Percentiles rank a stretch among this genome's conserved stretches.
phyloP scores from a whole-genome alignment of 2,888 invertebrate species.

The Ommatoiulus sabulosus region DNA sequence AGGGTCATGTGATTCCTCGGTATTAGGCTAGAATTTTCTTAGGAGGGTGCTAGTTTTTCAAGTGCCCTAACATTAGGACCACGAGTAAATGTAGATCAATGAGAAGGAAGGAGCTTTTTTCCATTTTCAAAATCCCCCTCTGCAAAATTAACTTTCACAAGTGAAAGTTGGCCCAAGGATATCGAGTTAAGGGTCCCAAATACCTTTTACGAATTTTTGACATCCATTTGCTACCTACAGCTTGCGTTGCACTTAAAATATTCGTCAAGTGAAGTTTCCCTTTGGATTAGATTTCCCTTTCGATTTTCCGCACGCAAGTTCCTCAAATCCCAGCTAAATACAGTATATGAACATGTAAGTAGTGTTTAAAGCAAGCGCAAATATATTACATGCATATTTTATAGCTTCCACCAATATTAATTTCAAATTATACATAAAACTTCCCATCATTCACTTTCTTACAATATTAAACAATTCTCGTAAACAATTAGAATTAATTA shows the following conservation, averaged over 20 bases:
- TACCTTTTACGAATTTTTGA: not conserved
- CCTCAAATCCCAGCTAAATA: not conserved
- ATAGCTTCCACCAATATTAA: no score
- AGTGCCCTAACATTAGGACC: not conserved
- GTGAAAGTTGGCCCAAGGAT: not conserved
- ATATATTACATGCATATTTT: no score
- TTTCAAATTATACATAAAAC: no score
- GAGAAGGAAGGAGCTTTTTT: not conserved
- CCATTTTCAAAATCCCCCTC: not conserved
- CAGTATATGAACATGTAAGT: not conserved
- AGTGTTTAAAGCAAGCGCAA: no score
- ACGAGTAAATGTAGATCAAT: not conserved
- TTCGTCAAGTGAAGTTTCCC: not conserved
- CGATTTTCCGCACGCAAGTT: not conserved
- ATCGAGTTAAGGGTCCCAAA: conserved; percentile 14
- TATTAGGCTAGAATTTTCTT: not conserved
- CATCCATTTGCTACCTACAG: not conserved
- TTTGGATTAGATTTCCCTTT: not conserved
- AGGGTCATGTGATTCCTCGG: not conserved
- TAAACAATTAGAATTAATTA: no score
- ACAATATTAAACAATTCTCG: no score
- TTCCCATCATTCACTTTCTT: no score
- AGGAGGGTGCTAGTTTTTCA: not conserved
- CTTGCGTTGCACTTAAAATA: not conserved
- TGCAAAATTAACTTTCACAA: not conserved